Evolutionary conservation across 1,140 invertebrate species (phyloP).

Genomic region (Aphelenchoides besseyi): DNA sequence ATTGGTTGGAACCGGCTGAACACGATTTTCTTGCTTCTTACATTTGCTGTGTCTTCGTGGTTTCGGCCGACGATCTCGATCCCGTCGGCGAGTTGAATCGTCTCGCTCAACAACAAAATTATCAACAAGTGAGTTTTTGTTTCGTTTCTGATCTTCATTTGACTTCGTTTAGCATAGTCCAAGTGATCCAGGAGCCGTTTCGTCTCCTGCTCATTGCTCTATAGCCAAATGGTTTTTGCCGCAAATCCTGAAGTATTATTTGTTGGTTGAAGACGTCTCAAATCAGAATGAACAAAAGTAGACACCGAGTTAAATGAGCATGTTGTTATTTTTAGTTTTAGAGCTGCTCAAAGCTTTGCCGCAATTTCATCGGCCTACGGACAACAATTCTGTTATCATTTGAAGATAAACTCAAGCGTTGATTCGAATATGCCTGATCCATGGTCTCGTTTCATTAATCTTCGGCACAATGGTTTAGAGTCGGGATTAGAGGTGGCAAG

Average conservation of each 20-base stretch:
- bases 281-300: slow-evolving; percentile 70
- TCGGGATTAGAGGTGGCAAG: slow-evolving; percentile 39
- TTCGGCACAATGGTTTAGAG: slow-evolving; percentile 34
- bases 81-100: slow-evolving; percentile 40
- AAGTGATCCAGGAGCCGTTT: slow-evolving; percentile 8
- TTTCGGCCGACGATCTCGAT: slow-evolving; percentile 46
- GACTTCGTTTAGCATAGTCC: slow-evolving; percentile 40
- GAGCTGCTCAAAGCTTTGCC: slow-evolving; percentile 33
- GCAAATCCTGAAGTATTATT: slow-evolving; percentile 80
- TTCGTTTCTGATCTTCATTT: not conserved
- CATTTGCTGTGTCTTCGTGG: slow-evolving; percentile 49
- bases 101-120: slow-evolving; percentile 41
- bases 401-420: slow-evolving; percentile 44
- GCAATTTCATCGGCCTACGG: slow-evolving; percentile 37
- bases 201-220: slow-evolving; percentile 42
- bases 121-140: slow-evolving; percentile 38
- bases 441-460: slow-evolving; percentile 34
- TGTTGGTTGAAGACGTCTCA: slow-evolving; percentile 80
- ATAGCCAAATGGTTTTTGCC: slow-evolving; percentile 79
- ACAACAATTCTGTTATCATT: slow-evolving; percentile 36
- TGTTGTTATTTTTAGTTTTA: slow-evolving; percentile 26
- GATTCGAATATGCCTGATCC: slow-evolving; percentile 44
- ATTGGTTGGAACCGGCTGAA: slow-evolving; percentile 55
- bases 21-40: slow-evolving; percentile 49
- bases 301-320: not conserved